Evolutionary conservation across 2,113 vertebrate species (phyloP).

Genomic region (Triplophysa siluroides): DNA sequence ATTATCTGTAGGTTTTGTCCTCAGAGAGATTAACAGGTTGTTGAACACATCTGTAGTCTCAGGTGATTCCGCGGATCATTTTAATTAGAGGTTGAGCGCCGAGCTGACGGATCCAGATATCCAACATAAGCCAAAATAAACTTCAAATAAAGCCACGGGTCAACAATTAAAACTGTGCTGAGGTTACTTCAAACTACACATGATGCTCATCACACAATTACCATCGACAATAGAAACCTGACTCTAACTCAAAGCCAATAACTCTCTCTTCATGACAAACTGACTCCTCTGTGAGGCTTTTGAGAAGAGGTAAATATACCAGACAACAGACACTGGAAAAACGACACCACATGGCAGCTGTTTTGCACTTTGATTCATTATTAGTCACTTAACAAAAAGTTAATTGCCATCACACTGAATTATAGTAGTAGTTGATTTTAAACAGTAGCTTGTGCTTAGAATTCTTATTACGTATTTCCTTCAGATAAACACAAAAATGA

Average conservation of each 20-base stretch:
- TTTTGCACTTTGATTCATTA: background rate
- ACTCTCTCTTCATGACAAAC: conserved; percentile 5
- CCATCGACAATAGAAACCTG: conserved; percentile 19
- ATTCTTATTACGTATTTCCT: too few species aligned
- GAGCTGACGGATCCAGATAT: background rate
- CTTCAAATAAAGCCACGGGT: conserved; percentile 19
- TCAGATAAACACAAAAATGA: too few species aligned
- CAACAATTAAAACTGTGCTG: conserved; percentile 15
- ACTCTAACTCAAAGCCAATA: conserved; percentile 7
- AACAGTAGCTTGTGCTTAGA: background rate
- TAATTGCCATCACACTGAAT: background rate
- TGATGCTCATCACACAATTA: conserved; percentile 29
- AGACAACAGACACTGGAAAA: background rate
- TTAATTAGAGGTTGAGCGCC: conserved; percentile 22
- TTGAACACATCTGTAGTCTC: conserved; percentile 28
- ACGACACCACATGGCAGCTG: background rate
- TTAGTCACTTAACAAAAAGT: background rate
- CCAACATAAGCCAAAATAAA: conserved; percentile 27
- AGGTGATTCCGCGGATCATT: background rate
- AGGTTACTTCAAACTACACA: conserved; percentile 14
- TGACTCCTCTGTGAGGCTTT: background rate
- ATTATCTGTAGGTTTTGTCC: conserved; percentile 2
- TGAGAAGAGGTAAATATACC: background rate
- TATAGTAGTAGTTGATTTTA: too few species aligned
- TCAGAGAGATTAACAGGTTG: conserved; percentile 38